Base-by-base conservation (phyloP, 2,113 vertebrate species). In the Ptyas mucosa region DNA sequence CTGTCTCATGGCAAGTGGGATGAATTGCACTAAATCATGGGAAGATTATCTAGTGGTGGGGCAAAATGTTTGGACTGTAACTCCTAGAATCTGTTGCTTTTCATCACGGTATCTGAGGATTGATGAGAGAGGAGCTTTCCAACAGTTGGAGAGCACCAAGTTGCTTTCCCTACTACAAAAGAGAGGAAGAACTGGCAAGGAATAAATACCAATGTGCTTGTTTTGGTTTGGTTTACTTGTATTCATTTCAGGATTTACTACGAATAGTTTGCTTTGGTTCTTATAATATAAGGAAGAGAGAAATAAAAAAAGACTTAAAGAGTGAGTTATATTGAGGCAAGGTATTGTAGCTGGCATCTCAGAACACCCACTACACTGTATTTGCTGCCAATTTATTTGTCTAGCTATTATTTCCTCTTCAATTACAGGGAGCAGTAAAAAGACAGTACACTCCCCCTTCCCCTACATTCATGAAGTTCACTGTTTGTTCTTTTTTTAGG, bases 381-480 rank as follows among this genome's bases (percentile, higher is more conserved):
- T 34, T 95, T 52, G 94, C 95, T 96, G 94, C 85, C 91, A 94
- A 46, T 95, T 92, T 95, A 46, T 95, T 92, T 94, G 55, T 94
- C 89, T 96, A 88, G 90, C 3, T 96, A 95, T 96, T 96, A 94
- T 96, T 97, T 96, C 94, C 93, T 95, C 75, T 97, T 95, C 94
- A 95, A 92, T 96, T 95, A 95, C 29, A 89, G 52, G 52, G 43
- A n/a, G 49, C 26, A 75, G 46, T 55, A 92, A n/a, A 69, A 1
- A 91, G 54, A 90, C 24, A 0, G 4, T 23, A 0, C 90, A 49
- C 52, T 90, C 93, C 85, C 15, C 11, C 15, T 24, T 87, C 92
- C 75, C 92, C 81, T 29, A 9, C 5, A 94, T 94, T 92, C 18
- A 94, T 51, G 43, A 89, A 92, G 61, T 43, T 90, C 14, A 94